A percentile compares a stretch with the other conserved stretches of the same genome.
Conservation (phyloP, 1,140 invertebrate genomes). For the Diuraphis noxia region DNA sequence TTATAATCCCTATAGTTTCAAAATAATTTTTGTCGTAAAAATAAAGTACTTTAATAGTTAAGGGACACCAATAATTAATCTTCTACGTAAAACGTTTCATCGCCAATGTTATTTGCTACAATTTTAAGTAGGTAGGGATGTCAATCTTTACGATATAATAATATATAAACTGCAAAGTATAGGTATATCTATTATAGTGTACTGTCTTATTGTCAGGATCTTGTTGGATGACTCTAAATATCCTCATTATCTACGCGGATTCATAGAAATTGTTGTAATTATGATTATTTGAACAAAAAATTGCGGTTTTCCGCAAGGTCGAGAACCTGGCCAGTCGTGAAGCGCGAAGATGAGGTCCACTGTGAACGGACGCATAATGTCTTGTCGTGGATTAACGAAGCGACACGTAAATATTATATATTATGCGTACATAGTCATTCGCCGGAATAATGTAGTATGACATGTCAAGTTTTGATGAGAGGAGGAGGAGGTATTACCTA, state of each 20-base stretch:
- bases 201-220: neutral
- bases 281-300: neutral
- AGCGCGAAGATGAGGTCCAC: neutral
- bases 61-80: too few relatives aligned
- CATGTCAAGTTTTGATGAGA: neutral
- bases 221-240: neutral
- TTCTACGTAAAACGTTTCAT: too few relatives aligned
- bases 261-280: neutral
- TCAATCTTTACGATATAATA: neutral
- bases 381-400: conserved; percentile 1
- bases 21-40: too few relatives aligned
- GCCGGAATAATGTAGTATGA: neutral
- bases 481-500: too few relatives aligned
- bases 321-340: conserved; percentile 27
- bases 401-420: neutral
- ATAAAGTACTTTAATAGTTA: too few relatives aligned
- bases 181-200: too few relatives aligned
- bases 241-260: neutral
- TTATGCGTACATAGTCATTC: neutral
- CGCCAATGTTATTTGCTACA: neutral
- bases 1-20: too few relatives aligned
- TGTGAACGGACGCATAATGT: neutral
- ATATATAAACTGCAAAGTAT: too few relatives aligned
- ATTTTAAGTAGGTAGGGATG: neutral
- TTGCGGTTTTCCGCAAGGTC: conserved; percentile 41